Conservation (phyloP, 2,797 vertebrate species). For the Microtus agrestis region DNA sequence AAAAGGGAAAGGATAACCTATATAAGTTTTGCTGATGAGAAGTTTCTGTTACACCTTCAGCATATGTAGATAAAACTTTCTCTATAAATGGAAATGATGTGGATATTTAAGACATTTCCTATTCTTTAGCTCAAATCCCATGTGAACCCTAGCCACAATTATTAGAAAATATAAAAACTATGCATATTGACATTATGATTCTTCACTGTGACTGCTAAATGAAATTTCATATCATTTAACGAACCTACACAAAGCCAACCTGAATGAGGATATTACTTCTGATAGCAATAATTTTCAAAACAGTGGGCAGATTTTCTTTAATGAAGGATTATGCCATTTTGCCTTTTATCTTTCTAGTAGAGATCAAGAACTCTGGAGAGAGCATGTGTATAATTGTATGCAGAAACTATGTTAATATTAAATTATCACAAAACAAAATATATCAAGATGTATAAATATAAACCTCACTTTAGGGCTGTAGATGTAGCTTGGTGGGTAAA, state of each 20-base stretch:
- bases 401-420: not conserved
- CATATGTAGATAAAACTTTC: not conserved
- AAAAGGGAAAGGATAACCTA: not conserved
- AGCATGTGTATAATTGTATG: not conserved
- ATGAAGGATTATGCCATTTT: not conserved
- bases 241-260: slow-evolving; percentile 1
- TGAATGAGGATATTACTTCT: slow-evolving; percentile 52
- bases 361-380: not conserved
- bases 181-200: not conserved
- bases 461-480: not conserved
- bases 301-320: not conserved
- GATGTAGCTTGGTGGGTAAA: not conserved
- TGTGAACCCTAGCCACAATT: not conserved
- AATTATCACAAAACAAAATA: not conserved
- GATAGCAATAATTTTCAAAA: not conserved
- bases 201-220: slow-evolving; percentile 10
- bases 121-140: not conserved
- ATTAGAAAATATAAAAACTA: slow-evolving; percentile 51
- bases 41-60: not conserved
- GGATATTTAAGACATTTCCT: not conserved
- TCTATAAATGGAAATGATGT: not conserved
- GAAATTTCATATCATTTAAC: slow-evolving; percentile 63
- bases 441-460: not conserved
- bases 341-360: slow-evolving; percentile 11
- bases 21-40: slow-evolving; percentile 14